A percentile compares a stretch with the other conserved stretches of the same genome.
Evolutionary conservation across 2,113 vertebrate species (phyloP).

Genomic region (Boulengeromyrus knoepffleri): DNA sequence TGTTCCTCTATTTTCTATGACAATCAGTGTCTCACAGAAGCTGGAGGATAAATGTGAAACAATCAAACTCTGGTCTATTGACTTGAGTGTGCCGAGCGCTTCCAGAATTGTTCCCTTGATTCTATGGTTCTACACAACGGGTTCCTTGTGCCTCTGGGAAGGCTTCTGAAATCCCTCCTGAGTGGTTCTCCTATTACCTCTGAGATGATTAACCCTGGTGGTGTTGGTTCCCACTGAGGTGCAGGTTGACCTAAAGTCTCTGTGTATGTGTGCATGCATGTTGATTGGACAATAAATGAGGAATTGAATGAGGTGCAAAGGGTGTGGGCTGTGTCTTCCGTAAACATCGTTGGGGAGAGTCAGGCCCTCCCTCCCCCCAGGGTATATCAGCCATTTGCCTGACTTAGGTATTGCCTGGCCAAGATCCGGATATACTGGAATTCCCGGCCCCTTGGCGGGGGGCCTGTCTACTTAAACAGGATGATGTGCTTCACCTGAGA

Average conservation of each 20-base stretch:
- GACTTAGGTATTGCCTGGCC: not conserved
- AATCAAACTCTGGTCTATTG: not conserved
- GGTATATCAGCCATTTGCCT: not conserved
- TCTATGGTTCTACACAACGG: not conserved
- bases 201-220: not conserved
- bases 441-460: not conserved
- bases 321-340: not conserved
- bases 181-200: not conserved
- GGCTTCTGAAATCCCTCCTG: not conserved
- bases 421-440: slow-evolving; percentile 3
- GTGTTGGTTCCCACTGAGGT: not conserved
- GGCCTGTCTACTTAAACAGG: not conserved
- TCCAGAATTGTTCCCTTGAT: not conserved
- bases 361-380: not conserved
- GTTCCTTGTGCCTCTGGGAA: not conserved
- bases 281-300: not conserved
- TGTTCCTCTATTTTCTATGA: not conserved
- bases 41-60: not conserved
- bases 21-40: not conserved
- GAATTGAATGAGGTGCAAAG: not conserved
- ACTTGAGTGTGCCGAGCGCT: not conserved
- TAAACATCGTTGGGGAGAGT: not conserved
- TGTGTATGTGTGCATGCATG: not conserved
- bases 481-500: not conserved
- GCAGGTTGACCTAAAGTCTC: not conserved